Conservation (phyloP, 2,888 invertebrate species). For the Cabera pusaria region DNA sequence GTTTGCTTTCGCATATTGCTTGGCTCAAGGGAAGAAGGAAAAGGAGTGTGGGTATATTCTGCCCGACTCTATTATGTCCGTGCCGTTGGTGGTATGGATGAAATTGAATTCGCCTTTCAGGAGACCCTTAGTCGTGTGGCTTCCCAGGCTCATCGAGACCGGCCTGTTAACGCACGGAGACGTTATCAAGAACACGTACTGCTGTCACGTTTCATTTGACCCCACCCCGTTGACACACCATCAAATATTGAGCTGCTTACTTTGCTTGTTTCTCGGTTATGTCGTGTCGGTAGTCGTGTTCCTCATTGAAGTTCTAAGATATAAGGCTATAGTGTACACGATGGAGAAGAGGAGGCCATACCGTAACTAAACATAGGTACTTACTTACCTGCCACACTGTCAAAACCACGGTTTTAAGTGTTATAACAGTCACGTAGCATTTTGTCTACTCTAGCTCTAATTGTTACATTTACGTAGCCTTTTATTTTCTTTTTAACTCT, state of each 20-base stretch:
- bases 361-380: constrained; percentile 8
- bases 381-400: neutral
- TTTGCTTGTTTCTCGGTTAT: constrained; percentile 53
- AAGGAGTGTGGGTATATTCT: constrained; percentile 61
- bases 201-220: constrained; percentile 39
- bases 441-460: too few relatives aligned
- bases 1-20: constrained; percentile 57
- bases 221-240: constrained; percentile 52
- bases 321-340: constrained; percentile 33
- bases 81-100: constrained; percentile 65
- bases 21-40: constrained; percentile 52
- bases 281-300: constrained; percentile 47
- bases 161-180: constrained; percentile 53
- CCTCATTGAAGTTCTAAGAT: constrained; percentile 45
- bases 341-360: constrained; percentile 32
- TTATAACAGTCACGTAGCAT: too few relatives aligned
- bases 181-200: constrained; percentile 36
- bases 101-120: constrained; percentile 55
- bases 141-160: constrained; percentile 58
- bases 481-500: too few relatives aligned
- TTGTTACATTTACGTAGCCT: too few relatives aligned
- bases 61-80: constrained; percentile 59
- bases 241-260: constrained; percentile 55
- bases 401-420: too few relatives aligned
- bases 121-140: constrained; percentile 47